These are phyloP conservation scores for Calyptomena viridis DNA, from an alignment of 2,113 vertebrate species.

Conservation along the genomic window DNA sequence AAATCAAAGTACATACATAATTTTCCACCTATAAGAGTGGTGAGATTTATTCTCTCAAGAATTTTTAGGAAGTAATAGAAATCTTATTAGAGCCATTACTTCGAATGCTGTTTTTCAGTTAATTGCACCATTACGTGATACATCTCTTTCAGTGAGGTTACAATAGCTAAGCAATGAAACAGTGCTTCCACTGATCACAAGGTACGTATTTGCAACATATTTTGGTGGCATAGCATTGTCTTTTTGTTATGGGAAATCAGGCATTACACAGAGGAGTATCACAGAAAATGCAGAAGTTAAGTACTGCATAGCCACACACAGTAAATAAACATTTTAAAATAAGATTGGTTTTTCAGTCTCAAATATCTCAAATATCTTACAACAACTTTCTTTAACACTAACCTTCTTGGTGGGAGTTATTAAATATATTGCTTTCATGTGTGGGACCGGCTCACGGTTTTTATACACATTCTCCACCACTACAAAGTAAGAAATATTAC, in stretches of 20 bases:
- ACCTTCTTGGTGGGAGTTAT: constrained; percentile 91
- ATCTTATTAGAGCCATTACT: background rate
- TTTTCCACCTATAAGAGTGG: background rate
- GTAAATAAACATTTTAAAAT: background rate
- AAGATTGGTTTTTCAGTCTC: background rate
- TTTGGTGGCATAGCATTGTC: background rate
- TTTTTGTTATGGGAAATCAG: background rate
- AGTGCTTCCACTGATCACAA: background rate
- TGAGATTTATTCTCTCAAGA: background rate
- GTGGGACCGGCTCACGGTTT: constrained; percentile 88
- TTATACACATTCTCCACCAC: constrained; percentile 94
- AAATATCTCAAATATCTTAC: background rate
- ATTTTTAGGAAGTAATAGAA: background rate
- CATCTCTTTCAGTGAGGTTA: background rate
- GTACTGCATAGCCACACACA: background rate
- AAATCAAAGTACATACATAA: background rate
- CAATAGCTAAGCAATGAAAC: background rate
- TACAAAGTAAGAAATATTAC: constrained; percentile 58
- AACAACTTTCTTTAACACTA: constrained; percentile 28
- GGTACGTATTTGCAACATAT: background rate
- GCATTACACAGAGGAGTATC: background rate
- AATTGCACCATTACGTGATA: background rate
- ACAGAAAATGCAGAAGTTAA: background rate
- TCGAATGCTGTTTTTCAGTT: background rate
- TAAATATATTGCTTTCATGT: constrained; percentile 96